Conservation (phyloP, 2,797 vertebrate genomes). For the Vireo griseus region DNA sequence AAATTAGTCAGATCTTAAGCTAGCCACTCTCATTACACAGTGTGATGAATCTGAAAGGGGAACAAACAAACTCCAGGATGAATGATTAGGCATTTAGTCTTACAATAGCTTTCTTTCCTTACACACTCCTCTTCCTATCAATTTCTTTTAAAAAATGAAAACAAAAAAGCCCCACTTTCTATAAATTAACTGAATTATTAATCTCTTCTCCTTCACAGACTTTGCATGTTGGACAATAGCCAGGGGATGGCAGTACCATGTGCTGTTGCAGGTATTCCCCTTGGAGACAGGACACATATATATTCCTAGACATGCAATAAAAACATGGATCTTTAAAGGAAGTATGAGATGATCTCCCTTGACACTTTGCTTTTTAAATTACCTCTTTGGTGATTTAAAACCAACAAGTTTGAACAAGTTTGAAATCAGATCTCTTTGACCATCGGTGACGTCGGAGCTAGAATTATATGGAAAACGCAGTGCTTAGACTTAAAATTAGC, state of each 20-base stretch:
- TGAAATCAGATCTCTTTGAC: neutral
- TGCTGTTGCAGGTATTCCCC: constrained; percentile 54
- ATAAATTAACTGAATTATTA: constrained; percentile 69
- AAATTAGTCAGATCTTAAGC: constrained; percentile 10
- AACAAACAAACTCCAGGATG: constrained; percentile 47
- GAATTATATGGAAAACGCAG: constrained; percentile 12
- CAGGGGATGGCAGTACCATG: constrained; percentile 23
- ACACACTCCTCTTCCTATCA: constrained; percentile 14
- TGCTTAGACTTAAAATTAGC: constrained; percentile 65
- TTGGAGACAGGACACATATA: constrained; percentile 11
- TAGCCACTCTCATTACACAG: constrained; percentile 22
- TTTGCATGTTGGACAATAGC: constrained; percentile 50
- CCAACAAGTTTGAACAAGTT: neutral
- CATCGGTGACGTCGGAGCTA: neutral
- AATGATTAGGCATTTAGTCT: constrained; percentile 32
- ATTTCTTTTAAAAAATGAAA: constrained; percentile 35
- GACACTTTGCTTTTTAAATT: constrained; percentile 27
- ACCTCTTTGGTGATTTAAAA: constrained; percentile 18
- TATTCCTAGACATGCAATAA: constrained; percentile 38
- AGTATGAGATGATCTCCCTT: neutral
- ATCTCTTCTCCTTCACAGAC: constrained; percentile 38
- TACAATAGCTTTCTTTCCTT: constrained; percentile 24
- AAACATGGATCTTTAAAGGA: constrained; percentile 19
- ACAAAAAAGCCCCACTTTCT: neutral
- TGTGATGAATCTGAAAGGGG: constrained; percentile 16